Conservation (phyloP, 1,140 invertebrate genomes). For the Scaptomyza hsui region DNA sequence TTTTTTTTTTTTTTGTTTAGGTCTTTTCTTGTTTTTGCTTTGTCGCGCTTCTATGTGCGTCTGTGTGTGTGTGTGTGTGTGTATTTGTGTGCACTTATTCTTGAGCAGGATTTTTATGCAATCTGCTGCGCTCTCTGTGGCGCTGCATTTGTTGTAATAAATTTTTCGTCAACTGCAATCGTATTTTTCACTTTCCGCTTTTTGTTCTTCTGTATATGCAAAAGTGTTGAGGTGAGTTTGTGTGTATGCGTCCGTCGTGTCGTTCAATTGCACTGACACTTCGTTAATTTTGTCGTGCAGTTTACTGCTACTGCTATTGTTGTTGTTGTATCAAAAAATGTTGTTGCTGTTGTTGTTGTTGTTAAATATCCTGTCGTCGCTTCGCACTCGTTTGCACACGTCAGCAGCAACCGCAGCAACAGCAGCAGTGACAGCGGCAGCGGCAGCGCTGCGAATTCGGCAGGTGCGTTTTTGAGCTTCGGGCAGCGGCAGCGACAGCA, state of each 20-base stretch:
- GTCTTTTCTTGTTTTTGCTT: conserved; percentile 32
- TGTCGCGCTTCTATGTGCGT: conserved; percentile 40
- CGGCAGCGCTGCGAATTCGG: conserved; percentile 33
- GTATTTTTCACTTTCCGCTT: conserved; percentile 19
- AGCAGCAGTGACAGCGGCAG: conserved; percentile 2
- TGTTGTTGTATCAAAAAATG: conserved; percentile 29
- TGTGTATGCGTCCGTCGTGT: conserved; percentile 33
- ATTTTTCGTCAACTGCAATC: conserved; percentile 10
- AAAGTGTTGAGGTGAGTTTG: neutral
- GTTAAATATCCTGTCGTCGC: conserved; percentile 53
- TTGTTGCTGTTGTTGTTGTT: conserved; percentile 47
- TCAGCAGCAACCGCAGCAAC: conserved; percentile 55
- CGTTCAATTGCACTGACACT: conserved; percentile 61
- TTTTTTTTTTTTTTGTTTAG: conserved; percentile 29
- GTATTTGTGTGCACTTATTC: conserved; percentile 51
- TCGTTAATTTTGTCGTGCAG: conserved; percentile 59
- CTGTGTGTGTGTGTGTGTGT: conserved; percentile 20
- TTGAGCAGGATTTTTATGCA: conserved; percentile 58
- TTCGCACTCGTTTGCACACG: conserved; percentile 62
- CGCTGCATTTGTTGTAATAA: conserved; percentile 30
- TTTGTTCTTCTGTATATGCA: neutral
- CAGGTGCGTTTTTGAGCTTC: conserved; percentile 56
- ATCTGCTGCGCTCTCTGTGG: conserved; percentile 23
- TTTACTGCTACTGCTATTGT: conserved; percentile 30
- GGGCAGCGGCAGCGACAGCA: conserved; percentile 6